phyloP scores from a whole-genome alignment of 2,113 vertebrate genomes.

The Caretta caretta region DNA sequence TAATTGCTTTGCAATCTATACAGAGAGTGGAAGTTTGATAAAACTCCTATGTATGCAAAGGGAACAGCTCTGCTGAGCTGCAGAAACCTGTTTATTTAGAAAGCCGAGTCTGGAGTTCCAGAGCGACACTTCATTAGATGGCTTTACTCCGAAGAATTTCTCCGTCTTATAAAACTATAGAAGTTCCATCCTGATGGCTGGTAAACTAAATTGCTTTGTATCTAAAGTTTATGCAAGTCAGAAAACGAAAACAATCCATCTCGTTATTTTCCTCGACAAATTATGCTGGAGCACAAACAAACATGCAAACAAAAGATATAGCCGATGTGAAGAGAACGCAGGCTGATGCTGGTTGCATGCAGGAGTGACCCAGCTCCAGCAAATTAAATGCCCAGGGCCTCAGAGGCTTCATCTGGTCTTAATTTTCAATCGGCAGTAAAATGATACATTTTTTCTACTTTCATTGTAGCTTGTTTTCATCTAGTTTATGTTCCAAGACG shows the following conservation, averaged over 20 bases:
- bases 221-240: slow-evolving; percentile 62
- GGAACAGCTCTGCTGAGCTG: background rate
- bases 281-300: slow-evolving; percentile 65
- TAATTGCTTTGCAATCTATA: background rate
- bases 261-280: slow-evolving; percentile 69
- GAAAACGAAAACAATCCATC: slow-evolving; percentile 64
- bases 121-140: background rate
- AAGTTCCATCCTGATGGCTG: background rate
- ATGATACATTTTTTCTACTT: slow-evolving; percentile 63
- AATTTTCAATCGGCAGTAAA: slow-evolving; percentile 78
- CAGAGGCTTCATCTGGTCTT: slow-evolving; percentile 77
- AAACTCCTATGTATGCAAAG: slow-evolving; percentile 53
- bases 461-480: slow-evolving; percentile 77
- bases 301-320: slow-evolving; percentile 57
- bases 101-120: background rate
- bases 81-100: slow-evolving; percentile 44
- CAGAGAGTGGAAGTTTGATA: background rate
- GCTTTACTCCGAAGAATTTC: background rate
- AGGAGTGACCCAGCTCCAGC: slow-evolving; percentile 64
- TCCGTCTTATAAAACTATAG: background rate
- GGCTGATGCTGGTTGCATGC: slow-evolving; percentile 60
- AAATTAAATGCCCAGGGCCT: slow-evolving; percentile 74
- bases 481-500: slow-evolving; percentile 65
- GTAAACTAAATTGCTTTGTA: slow-evolving; percentile 34
- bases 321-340: slow-evolving; percentile 36